Base-by-base conservation (phyloP, 2,888 invertebrate species). In the Oscheius sp. region DNA sequence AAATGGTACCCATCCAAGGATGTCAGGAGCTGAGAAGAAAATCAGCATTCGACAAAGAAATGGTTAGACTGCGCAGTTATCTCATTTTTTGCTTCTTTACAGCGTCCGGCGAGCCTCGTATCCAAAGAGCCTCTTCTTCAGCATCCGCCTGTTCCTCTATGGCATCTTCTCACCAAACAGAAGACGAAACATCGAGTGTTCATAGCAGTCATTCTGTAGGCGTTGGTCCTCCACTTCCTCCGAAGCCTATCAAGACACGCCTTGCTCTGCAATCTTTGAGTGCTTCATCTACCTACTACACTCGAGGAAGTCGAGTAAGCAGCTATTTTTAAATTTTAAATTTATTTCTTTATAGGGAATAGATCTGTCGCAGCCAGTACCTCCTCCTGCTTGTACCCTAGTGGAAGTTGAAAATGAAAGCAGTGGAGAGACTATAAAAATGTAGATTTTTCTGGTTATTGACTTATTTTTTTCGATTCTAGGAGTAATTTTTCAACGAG, bases 351-450 rank as follows among this genome's bases (percentile, higher is more conserved):
- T 52, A 13, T 46, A 69, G 69, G 69, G 52, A 35, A 41, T 56
- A 5, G 53, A 69, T 53, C 43, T 69, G 18, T 52, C 43, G 7
- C 69, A 69, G 21, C 16, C 49, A 21, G 35, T 35, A 3, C 35
- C 35, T 6, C 35, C 35, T 35, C 66, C 66, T 2, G 16, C 69
- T 13, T 69, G 69, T 53, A 45, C 55, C 6, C 16, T 69, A n/a
- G 69, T 69, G 7, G 69, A 69, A 25, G 69, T 55, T n/a, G 69
- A 69, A 0, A 69, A 69, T 25, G 69, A 69, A 56, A 69, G 69
- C 41, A 69, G 69, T 52, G 69, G 69, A 13, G 69, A 69, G 41
- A 69, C 69, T 2, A 69, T 69, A 41, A 69, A 69, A 35, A 53
- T 69, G 69, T 69, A 66, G 6, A 25, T 29, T 35, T 35, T 6